Percentiles rank a stretch among this genome's conserved stretches.
These are phyloP conservation scores for Microtus montanus DNA, from an alignment of 2,113 vertebrate species.

Conservation along the genomic window DNA sequence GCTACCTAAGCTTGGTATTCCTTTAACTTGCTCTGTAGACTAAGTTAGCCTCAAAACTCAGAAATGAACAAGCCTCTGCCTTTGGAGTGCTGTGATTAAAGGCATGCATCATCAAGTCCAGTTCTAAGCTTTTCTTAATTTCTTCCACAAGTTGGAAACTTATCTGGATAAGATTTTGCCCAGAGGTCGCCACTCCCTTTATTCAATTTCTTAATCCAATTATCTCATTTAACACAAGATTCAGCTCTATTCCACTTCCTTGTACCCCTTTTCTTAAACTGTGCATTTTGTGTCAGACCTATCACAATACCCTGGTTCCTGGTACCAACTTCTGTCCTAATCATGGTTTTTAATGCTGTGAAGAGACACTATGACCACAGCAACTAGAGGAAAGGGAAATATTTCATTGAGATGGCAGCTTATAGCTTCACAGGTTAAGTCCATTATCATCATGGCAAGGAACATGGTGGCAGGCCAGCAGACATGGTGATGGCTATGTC, in stretches of 20 bases:
- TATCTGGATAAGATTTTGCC: too few relatives aligned
- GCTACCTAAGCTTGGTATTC: not conserved
- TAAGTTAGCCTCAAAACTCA: too few relatives aligned
- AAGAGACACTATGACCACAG: not conserved
- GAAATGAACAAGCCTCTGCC: too few relatives aligned
- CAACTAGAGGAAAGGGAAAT: not conserved
- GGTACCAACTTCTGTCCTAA: not conserved
- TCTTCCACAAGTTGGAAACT: too few relatives aligned
- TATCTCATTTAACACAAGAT: too few relatives aligned
- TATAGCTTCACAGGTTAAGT: not conserved
- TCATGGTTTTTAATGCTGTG: not conserved
- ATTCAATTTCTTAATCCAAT: too few relatives aligned
- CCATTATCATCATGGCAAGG: not conserved
- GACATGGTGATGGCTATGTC: not conserved
- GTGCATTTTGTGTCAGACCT: not conserved
- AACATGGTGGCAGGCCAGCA: not conserved
- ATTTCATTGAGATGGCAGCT: not conserved
- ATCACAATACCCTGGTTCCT: not conserved
- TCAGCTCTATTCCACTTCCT: too few relatives aligned
- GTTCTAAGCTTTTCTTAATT: too few relatives aligned
- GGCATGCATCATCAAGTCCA: too few relatives aligned
- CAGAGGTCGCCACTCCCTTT: too few relatives aligned
- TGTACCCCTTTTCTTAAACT: not conserved
- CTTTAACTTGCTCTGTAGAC: not conserved
- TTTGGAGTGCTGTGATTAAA: too few relatives aligned